Conservation (phyloP, 2,888 invertebrate species). For the Drosophila mercatorum region DNA sequence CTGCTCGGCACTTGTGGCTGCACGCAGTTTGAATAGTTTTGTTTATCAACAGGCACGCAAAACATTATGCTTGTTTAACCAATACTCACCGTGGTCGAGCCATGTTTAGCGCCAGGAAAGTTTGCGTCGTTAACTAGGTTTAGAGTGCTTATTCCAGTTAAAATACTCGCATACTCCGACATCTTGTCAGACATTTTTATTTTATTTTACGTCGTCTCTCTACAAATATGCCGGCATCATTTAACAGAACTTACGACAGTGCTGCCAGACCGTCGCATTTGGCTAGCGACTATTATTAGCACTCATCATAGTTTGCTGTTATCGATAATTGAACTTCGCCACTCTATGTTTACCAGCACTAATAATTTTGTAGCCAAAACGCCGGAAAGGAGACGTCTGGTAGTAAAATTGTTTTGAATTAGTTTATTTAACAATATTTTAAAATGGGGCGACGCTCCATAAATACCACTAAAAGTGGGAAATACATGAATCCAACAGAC, state of each 20-base stretch:
- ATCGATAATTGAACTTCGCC: conserved; percentile 10
- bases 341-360: conserved; percentile 19
- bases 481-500: conserved; percentile 99
- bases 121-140: background rate
- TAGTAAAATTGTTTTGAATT: conserved; percentile 5
- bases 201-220: background rate
- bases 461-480: conserved; percentile 99
- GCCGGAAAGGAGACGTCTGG: conserved; percentile 21
- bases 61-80: background rate
- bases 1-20: conserved; percentile 30
- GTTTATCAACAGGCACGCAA: background rate
- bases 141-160: background rate
- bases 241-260: conserved; percentile 7
- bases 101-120: background rate
- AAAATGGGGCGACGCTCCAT: conserved; percentile 97
- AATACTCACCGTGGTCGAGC: conserved; percentile 16
- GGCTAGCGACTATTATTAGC: conserved; percentile 2
- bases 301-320: background rate
- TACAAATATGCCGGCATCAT: conserved; percentile 30
- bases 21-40: conserved; percentile 32
- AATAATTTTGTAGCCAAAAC: conserved; percentile 18
- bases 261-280: conserved; percentile 27
- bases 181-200: conserved; percentile 32
- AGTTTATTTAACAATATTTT: conserved; percentile 3
- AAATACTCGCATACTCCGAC: conserved; percentile 1